Base-by-base conservation (phyloP, 2,113 vertebrate species). In the Holacanthus passer region DNA sequence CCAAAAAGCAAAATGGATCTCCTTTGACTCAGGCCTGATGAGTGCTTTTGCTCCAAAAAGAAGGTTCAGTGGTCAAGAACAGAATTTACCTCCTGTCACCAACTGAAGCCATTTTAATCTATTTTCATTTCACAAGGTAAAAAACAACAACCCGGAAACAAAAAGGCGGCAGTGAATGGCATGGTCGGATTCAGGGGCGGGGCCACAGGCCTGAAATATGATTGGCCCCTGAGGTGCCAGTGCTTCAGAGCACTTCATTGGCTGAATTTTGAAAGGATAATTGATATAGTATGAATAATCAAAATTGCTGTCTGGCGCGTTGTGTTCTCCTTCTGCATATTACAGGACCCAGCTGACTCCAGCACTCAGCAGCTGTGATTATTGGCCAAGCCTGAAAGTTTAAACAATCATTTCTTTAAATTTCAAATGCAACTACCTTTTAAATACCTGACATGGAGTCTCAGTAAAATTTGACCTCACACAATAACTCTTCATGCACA, bases 381-480 rank as follows among this genome's bases (percentile, higher is more conserved):
- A 37, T 37, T 2, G 35, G 8, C 35, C 35, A n/a, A n/a, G n/a
- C n/a, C 22, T 68, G 1, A 27, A 65, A 60, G 52, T 60, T 85
- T 43, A 67, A 43, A 75, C 5, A 17, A 39, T n/a, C 52, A 71
- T 7, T 55, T 47, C 45, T 35, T 73, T 24, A 24, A 2, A 84
- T 59, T 77, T 73, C 16, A 77, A 62, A 68, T 69, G 41, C 29
- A 76, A n/a, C n/a, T n/a, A n/a, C n/a, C n/a, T n/a, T n/a, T n/a
- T n/a, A n/a, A n/a, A n/a, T n/a, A n/a, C n/a, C n/a, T n/a, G n/a
- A n/a, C n/a, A n/a, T n/a, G n/a, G 11, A 58, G 22, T 60, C n/a
- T 66, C 64, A 59, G 47, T n/a, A 60, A 67, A 78, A 62, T 68
- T 53, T 68, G 53, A 7, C 35, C 35, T 37, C 35, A 5, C 35